Evolutionary conservation across 2,888 invertebrate genomes (phyloP).

Genomic region (Andricus quercusramuli): DNA sequence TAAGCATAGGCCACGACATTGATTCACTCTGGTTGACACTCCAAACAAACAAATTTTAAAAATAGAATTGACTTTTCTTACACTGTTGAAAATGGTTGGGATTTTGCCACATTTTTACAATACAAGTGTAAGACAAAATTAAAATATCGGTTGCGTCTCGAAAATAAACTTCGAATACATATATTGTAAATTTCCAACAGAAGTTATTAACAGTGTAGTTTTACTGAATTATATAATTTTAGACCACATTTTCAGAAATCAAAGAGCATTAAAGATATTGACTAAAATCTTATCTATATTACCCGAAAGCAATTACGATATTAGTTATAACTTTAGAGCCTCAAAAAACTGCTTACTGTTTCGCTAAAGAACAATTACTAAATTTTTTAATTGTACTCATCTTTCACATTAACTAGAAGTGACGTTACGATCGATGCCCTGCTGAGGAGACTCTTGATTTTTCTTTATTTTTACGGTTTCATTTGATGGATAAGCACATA

Average conservation of each 20-base stretch:
- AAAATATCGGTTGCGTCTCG: no score
- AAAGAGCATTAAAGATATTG: no score
- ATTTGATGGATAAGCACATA: constrained; percentile 39
- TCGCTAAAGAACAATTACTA: not conserved
- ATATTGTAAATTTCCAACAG: no score
- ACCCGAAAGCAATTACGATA: no score
- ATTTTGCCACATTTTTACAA: no score
- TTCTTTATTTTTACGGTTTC: constrained; percentile 40
- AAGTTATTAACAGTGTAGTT: no score
- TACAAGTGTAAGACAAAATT: no score
- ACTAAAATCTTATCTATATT: no score
- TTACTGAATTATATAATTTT: not conserved
- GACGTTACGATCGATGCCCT: constrained; percentile 24
- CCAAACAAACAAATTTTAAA: constrained; percentile 26
- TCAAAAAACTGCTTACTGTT: not conserved
- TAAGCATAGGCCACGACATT: constrained; percentile 34
- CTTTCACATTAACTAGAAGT: constrained; percentile 13
- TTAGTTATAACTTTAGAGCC: not conserved
- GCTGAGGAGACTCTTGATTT: not conserved
- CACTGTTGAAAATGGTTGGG: no score
- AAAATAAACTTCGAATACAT: no score
- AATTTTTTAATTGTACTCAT: not conserved
- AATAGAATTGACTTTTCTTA: constrained; percentile 3
- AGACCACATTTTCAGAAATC: not conserved
- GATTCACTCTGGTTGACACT: constrained; percentile 25